Evolutionary conservation across 2,797 vertebrate species (phyloP), one percentile per base, ranked within the genome.

Genomic region (Hippocampus kuda): DNA sequence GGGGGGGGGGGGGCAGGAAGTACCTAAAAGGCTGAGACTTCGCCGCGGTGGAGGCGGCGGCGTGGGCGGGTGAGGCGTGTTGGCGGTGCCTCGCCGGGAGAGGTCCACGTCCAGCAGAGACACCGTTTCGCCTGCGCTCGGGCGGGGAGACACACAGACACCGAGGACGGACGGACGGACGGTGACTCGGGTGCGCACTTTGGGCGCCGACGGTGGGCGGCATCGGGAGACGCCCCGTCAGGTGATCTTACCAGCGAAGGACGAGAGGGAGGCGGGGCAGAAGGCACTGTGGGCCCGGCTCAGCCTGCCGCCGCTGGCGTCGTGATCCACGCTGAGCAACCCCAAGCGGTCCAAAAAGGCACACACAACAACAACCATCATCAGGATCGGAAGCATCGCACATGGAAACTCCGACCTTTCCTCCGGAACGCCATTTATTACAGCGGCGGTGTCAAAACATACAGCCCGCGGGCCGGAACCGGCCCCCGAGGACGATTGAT

Each of bases 251-350:
- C 96, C 96, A 72, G 96, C 95, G 89, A 98, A 98, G 77, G 95
- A 90, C 84, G 94, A 93, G 85, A 98, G 94, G 80, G 93, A 93
- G 70, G 93, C 93, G 16, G 94, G 93, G 88, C 94, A 95, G 92
- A 97, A 98, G 93, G 94, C 95, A 96, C 95, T 96, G 92, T 95
- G 95, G 84, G 94, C 94, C 93, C 95, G 90, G 71, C 93, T 97
- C 92, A 98, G 90, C 90, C 93, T 90, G 89, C 27, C 26, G 48
- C 48, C 5, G 48, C 48, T 13, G 18, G 91, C 89, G 16, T 61
- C 59, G 30, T 94, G 93, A 89, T 92, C 94, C 71, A 18, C 30
- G 79, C 81, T 82, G 77, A 1, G 70, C 68, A 77, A 68, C 75
- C 9, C 38, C 27, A 49, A 75, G 56, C 69, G 34, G 59, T 27